Evolutionary conservation across 2,888 invertebrate species (phyloP).

Genomic region (Halictus ligatus): DNA sequence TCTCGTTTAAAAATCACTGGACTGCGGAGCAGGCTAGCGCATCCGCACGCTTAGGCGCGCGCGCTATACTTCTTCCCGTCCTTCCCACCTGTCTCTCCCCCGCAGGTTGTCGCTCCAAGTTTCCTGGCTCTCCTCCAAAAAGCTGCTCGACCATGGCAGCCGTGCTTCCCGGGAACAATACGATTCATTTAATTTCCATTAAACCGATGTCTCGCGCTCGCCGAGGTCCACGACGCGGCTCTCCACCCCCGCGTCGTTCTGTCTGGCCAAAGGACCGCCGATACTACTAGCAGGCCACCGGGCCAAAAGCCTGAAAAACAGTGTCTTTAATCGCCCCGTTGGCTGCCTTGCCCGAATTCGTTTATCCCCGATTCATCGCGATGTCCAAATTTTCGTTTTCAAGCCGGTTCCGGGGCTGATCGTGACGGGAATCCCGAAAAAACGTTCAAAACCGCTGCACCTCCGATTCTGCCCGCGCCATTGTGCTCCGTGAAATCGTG

Average conservation of each 20-base stretch:
- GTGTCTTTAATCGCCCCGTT: not conserved
- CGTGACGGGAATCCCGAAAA: not conserved
- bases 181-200: slow-evolving; percentile 73
- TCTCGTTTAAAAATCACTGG: slow-evolving; percentile 4
- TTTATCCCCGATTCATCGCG: not conserved
- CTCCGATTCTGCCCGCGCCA: not conserved
- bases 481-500: not conserved
- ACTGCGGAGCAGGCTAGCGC: not conserved
- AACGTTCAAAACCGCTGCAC: not conserved
- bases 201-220: slow-evolving; percentile 43
- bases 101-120: slow-evolving; percentile 16
- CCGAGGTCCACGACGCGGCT: slow-evolving; percentile 19
- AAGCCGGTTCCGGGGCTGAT: not conserved
- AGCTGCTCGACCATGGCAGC: slow-evolving; percentile 29
- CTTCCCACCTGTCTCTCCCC: not conserved
- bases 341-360: slow-evolving; percentile 1
- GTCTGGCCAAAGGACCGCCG: slow-evolving; percentile 39
- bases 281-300: slow-evolving; percentile 34
- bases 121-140: slow-evolving; percentile 59
- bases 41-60: not conserved
- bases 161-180: slow-evolving; percentile 63
- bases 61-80: not conserved
- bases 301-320: slow-evolving; percentile 19
- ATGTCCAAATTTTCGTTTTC: not conserved
- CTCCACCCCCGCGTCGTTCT: not conserved